Evolutionary conservation across 2,888 invertebrate genomes (phyloP).

Genomic region (Heteropelma amictum): DNA sequence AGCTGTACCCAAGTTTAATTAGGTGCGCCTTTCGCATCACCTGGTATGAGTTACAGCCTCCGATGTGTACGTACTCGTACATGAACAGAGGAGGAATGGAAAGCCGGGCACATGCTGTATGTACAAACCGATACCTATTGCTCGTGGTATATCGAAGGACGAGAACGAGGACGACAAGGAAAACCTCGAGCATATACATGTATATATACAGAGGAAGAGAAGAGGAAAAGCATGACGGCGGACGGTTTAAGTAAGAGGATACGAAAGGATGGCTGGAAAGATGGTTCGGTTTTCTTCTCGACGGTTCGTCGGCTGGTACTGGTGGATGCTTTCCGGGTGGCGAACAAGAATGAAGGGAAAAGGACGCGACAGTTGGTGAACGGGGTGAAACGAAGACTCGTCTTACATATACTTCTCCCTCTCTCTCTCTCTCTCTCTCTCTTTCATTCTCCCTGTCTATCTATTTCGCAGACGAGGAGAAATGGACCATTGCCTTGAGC

Average conservation of each 20-base stretch:
- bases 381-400: conserved; percentile 18
- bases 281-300: conserved; percentile 31
- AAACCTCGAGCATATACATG: background rate
- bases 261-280: conserved; percentile 35
- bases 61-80: background rate
- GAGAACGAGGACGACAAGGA: conserved; percentile 44
- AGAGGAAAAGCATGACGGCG: conserved; percentile 15
- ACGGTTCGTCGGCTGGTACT: conserved; percentile 21
- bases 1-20: conserved; percentile 68
- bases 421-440: conserved; percentile 16
- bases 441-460: conserved; percentile 8
- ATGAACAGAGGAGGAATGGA: conserved; percentile 12
- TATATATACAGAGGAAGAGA: conserved; percentile 22
- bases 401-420: conserved; percentile 8
- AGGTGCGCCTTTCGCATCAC: conserved; percentile 61
- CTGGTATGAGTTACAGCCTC: conserved; percentile 19
- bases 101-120: conserved; percentile 52
- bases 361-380: conserved; percentile 24
- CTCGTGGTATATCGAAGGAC: conserved; percentile 55
- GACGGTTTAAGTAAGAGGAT: conserved; percentile 29
- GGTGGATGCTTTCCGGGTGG: conserved; percentile 23
- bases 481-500: conserved; percentile 51
- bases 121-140: conserved; percentile 66
- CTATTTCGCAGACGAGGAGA: conserved; percentile 46
- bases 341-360: conserved; percentile 14